phyloP scores from a whole-genome alignment of 1,140 invertebrate species.

The Tetramorium parvispinum region DNA sequence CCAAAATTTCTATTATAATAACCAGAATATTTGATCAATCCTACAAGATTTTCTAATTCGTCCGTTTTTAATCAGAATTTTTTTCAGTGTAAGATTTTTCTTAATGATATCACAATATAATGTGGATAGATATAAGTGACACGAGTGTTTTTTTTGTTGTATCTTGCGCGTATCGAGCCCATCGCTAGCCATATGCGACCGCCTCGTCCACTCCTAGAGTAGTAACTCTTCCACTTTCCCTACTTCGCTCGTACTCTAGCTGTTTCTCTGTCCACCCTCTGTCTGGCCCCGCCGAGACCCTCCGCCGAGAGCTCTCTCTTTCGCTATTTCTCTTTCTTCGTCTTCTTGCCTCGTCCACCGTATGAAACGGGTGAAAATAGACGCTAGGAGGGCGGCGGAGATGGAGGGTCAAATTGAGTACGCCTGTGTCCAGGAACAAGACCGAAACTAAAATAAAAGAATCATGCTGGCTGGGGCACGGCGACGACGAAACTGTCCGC shows the following conservation, averaged over 20 bases:
- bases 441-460: slow-evolving; percentile 84
- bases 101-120: too few relatives aligned
- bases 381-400: slow-evolving; percentile 48
- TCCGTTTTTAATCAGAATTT: too few relatives aligned
- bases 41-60: too few relatives aligned
- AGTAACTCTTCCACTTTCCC: slow-evolving; percentile 59
- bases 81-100: too few relatives aligned
- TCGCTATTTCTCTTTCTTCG: slow-evolving; percentile 51
- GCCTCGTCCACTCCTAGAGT: slow-evolving; percentile 70
- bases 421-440: slow-evolving; percentile 75
- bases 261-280: slow-evolving; percentile 51
- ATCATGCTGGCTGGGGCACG: slow-evolving; percentile 83
- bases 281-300: slow-evolving; percentile 23
- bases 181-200: slow-evolving; percentile 73
- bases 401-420: slow-evolving; percentile 73
- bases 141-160: background rate
- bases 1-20: too few relatives aligned
- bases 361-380: slow-evolving; percentile 66
- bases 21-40: too few relatives aligned
- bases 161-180: slow-evolving; percentile 54
- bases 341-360: slow-evolving; percentile 36
- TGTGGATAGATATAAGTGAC: too few relatives aligned
- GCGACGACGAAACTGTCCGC: slow-evolving; percentile 67
- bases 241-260: slow-evolving; percentile 33
- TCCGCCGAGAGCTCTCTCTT: background rate